Percentiles rank a stretch among this genome's conserved stretches.
Conservation (phyloP, 2,888 invertebrate genomes). For the Clusia tigrina region DNA sequence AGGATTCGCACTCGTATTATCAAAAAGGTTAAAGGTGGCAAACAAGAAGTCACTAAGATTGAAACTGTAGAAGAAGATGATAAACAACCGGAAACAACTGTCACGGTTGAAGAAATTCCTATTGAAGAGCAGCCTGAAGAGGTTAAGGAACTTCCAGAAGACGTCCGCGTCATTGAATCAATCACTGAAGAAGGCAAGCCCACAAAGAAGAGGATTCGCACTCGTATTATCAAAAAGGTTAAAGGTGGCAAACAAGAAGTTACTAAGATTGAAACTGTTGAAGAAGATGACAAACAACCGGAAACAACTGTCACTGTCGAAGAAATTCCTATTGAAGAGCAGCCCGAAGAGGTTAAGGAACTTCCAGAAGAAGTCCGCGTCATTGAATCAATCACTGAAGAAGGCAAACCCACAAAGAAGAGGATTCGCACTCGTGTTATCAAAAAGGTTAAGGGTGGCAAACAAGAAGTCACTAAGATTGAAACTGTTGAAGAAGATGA, state of each 20-base stretch:
- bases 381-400: neutral
- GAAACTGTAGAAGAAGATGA: conserved; percentile 32
- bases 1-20: conserved; percentile 31
- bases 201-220: neutral
- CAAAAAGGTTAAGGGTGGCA: neutral
- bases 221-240: neutral
- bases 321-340: neutral
- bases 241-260: neutral
- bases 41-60: conserved; percentile 30
- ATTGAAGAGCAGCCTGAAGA: conserved; percentile 16
- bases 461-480: neutral
- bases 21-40: conserved; percentile 28
- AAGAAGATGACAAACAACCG: neutral
- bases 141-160: neutral
- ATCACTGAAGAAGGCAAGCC: neutral
- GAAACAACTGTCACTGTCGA: neutral
- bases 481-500: neutral
- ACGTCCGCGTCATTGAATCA: neutral
- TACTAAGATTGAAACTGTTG: neutral
- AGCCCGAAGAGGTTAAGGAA: neutral
- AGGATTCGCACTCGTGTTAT: neutral
- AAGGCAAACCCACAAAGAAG: neutral
- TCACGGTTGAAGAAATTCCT: conserved; percentile 31
- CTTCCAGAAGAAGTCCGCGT: neutral
- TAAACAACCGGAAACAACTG: conserved; percentile 29